A percentile compares a stretch with the other conserved stretches of the same genome.
Conservation (phyloP, 2,797 vertebrate species). For the Pygocentrus nattereri region DNA sequence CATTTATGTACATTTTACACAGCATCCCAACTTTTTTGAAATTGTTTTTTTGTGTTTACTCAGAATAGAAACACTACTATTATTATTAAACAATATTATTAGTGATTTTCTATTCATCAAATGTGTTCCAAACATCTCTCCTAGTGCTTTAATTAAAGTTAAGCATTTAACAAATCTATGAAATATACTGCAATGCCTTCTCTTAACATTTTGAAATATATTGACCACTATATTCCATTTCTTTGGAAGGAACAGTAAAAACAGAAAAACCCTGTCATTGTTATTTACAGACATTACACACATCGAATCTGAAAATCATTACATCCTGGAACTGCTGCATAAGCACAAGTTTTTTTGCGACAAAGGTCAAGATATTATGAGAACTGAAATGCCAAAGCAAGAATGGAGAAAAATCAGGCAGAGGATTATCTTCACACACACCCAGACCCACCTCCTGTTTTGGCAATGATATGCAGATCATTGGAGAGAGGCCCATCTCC, state of each 20-base stretch:
- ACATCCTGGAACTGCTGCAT: neutral
- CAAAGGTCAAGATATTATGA: neutral
- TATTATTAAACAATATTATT: too few relatives aligned
- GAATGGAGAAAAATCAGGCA: neutral
- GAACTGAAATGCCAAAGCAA: neutral
- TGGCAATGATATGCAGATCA: slow-evolving; percentile 97
- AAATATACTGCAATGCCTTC: neutral
- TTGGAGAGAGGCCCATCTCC: slow-evolving; percentile 96
- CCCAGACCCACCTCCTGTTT: slow-evolving; percentile 89
- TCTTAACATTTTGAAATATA: neutral
- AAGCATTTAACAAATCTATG: too few relatives aligned
- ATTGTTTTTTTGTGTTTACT: too few relatives aligned
- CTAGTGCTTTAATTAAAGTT: too few relatives aligned
- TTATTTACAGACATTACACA: neutral
- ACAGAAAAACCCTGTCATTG: neutral
- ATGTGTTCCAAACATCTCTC: too few relatives aligned
- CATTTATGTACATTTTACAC: too few relatives aligned
- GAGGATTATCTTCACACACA: neutral
- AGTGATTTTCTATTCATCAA: too few relatives aligned
- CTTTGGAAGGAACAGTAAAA: neutral
- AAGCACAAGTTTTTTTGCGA: neutral
- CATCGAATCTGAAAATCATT: neutral
- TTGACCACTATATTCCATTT: neutral
- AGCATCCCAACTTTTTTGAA: too few relatives aligned
- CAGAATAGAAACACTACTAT: too few relatives aligned